Percentiles rank a stretch among this genome's conserved stretches.
phyloP scores from a whole-genome alignment of 2,888 invertebrate genomes.

The Nasonovia ribisnigri region DNA sequence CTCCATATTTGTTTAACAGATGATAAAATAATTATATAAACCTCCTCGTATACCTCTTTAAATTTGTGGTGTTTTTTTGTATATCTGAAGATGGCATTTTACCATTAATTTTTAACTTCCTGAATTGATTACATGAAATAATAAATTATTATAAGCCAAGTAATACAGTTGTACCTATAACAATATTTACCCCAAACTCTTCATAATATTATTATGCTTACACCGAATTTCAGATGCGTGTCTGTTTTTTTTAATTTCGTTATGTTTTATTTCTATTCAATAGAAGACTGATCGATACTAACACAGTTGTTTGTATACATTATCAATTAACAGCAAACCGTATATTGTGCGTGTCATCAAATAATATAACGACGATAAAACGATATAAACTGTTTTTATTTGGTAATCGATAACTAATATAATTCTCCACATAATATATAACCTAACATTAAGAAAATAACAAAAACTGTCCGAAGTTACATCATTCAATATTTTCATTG shows the following conservation, averaged over 20 bases:
- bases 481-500: background rate
- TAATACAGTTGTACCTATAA: background rate
- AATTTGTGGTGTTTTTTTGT: background rate
- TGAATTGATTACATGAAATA: background rate
- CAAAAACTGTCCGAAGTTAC: background rate
- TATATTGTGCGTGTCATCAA: background rate
- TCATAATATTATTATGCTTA: background rate
- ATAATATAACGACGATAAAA: background rate
- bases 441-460: background rate
- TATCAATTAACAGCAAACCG: background rate
- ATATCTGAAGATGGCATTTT: background rate
- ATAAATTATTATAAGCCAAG: background rate
- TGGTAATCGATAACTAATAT: background rate
- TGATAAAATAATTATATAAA: background rate
- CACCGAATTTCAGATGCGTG: background rate
- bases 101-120: background rate
- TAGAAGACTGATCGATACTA: background rate
- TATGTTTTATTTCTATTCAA: background rate
- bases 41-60: background rate
- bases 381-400: background rate
- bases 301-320: background rate
- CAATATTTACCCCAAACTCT: background rate
- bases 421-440: background rate
- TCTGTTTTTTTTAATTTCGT: background rate
- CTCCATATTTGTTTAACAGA: background rate